Conservation (phyloP, 1,140 invertebrate genomes). For the Drosophila pseudoobscura region DNA sequence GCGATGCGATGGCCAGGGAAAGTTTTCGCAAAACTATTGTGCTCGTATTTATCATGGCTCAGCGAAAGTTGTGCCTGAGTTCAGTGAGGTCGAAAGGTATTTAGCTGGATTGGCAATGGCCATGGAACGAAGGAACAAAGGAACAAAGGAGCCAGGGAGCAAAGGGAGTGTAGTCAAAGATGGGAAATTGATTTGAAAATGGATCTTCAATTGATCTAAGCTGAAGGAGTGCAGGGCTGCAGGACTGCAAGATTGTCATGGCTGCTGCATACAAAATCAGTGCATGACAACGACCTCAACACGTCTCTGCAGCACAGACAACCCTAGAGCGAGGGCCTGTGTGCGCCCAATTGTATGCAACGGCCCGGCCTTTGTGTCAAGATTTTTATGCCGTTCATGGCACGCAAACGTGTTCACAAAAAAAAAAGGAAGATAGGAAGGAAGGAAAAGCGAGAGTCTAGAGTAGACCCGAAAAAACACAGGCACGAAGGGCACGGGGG, state of each 20-base stretch:
- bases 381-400: constrained; percentile 79
- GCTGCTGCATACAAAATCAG: constrained; percentile 66
- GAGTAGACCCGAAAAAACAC: constrained; percentile 44
- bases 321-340: constrained; percentile 15
- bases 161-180: not conserved
- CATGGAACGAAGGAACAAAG: not conserved
- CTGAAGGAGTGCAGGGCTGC: constrained; percentile 13
- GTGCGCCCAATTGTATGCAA: constrained; percentile 68
- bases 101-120: not conserved
- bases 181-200: constrained; percentile 5
- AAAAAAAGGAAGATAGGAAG: constrained; percentile 30
- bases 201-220: not conserved
- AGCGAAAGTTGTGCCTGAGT: constrained; percentile 6
- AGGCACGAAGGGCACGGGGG: constrained; percentile 9
- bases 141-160: no score
- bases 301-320: constrained; percentile 31
- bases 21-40: constrained; percentile 5
- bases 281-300: constrained; percentile 56
- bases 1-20: not conserved
- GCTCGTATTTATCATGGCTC: not conserved
- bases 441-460: constrained; percentile 43
- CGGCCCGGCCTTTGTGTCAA: constrained; percentile 76
- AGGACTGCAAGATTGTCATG: constrained; percentile 26
- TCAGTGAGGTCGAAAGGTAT: not conserved
- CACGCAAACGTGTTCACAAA: constrained; percentile 73